These are phyloP conservation scores for Troides helena DNA, from an alignment of 2,888 invertebrate genomes.

Conservation along the genomic window DNA sequence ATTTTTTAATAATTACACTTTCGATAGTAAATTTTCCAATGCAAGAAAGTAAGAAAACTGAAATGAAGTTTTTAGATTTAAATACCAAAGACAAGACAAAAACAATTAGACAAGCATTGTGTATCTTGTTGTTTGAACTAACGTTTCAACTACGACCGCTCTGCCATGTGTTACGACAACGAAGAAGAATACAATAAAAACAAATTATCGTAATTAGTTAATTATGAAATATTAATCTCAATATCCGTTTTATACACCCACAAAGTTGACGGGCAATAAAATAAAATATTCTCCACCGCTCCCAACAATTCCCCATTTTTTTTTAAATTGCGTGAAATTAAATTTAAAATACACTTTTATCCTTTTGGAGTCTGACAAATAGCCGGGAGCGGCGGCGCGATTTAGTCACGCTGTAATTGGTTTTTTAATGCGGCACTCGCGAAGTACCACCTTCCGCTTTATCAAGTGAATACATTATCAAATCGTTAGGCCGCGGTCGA, in stretches of 20 bases:
- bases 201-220: background rate
- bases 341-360: constrained; percentile 78
- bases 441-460: constrained; percentile 78
- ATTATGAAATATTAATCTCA: constrained; percentile 34
- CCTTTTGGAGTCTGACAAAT: constrained; percentile 78
- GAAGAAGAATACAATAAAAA: background rate
- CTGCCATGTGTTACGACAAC: no score
- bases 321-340: constrained; percentile 80
- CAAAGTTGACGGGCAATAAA: constrained; percentile 63
- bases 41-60: no score
- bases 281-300: constrained; percentile 51
- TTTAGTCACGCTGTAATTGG: constrained; percentile 79
- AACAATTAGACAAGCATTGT: no score
- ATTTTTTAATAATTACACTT: no score
- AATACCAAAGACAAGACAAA: no score
- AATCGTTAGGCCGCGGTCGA: constrained; percentile 73
- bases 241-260: constrained; percentile 63
- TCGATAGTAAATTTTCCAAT: no score
- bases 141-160: no score
- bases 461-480: constrained; percentile 81
- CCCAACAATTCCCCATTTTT: constrained; percentile 65
- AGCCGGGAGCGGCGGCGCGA: constrained; percentile 69
- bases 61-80: no score
- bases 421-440: constrained; percentile 78
- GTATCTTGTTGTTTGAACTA: no score